Evolutionary conservation across 2,797 vertebrate genomes (phyloP), one percentile per base, ranked within the genome.

Genomic region (Pelochelys cantorii): DNA sequence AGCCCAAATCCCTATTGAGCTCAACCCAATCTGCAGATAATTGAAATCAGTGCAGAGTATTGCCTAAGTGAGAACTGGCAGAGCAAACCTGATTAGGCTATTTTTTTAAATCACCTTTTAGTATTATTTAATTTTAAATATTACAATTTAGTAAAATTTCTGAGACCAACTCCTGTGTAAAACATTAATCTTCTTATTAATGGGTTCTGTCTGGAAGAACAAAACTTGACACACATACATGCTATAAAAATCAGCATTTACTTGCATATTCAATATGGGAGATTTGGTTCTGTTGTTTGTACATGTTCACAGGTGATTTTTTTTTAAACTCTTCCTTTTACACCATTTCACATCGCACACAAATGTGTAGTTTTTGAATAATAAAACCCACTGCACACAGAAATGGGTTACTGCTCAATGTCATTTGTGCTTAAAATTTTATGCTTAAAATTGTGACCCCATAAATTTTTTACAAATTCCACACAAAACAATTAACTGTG

Each of bases 71-170:
- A 93, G 87, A 95, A 88, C 65, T 10, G 87, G 80, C 83, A 91
- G 94, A 93, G 90, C 91, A 89, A 96, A 96, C 85, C 74, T 94
- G 82, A 95, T 87, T 93, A 95, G 93, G 87, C 87, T 37, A 93
- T 85, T 90, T 86, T 87, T 77, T 3, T 9, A 14, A 8, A 31
- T 29, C 74, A 56, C 60, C 92, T 84, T 94, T 93, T 80, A 79
- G 94, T 96, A 84, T 52, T 84, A 92, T 96, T 97, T 95, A 94
- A 94, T 96, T 90, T 97, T 82, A 89, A 96, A 95, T 95, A 90
- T 80, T 90, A 94, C 65, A 88, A 96, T 94, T 96, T 93, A 96
- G 92, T 95, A 94, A 88, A 91, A 94, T 96, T 91, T 84, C 74
- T 0, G 11, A 93, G 94, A 95, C 95, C 90, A 93, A 93, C 94